Evolutionary conservation across 2,888 invertebrate species (phyloP).

Genomic region (Aspidiotus destructor): DNA sequence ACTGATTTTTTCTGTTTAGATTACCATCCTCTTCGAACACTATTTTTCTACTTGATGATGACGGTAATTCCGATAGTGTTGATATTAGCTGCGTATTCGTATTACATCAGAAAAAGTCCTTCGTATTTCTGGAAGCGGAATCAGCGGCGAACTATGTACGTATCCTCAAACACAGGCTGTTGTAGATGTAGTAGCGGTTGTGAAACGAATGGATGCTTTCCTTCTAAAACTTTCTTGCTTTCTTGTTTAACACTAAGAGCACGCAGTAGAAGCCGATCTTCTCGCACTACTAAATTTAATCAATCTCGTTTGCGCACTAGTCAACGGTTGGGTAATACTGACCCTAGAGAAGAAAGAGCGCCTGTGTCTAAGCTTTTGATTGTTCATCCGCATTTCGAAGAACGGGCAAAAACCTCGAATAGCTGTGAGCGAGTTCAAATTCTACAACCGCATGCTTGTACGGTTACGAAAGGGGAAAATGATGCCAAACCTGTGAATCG

Average conservation of each 20-base stretch:
- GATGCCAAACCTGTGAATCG: too few relatives aligned
- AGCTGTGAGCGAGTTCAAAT: too few relatives aligned
- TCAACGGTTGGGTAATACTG: too few relatives aligned
- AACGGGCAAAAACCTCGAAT: not conserved
- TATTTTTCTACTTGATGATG: conserved; percentile 75
- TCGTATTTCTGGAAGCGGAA: conserved; percentile 29
- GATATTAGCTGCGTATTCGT: conserved; percentile 57
- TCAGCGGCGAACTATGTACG: conserved; percentile 29
- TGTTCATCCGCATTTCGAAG: conserved; percentile 1
- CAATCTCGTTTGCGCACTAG: too few relatives aligned
- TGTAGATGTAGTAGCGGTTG: not conserved
- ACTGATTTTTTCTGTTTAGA: conserved; percentile 10
- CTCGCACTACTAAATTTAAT: not conserved
- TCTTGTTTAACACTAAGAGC: too few relatives aligned
- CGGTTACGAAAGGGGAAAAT: too few relatives aligned
- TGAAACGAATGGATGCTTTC: too few relatives aligned
- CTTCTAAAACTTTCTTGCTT: too few relatives aligned
- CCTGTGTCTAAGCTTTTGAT: not conserved
- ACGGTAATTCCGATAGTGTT: conserved; percentile 68
- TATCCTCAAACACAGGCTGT: conserved; percentile 7
- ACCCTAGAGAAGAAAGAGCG: too few relatives aligned
- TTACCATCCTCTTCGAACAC: conserved; percentile 39
- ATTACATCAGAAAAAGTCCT: conserved; percentile 51
- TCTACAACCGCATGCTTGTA: too few relatives aligned
- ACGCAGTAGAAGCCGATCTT: not conserved